These are phyloP conservation scores for Erythrolamprus reginae DNA, from an alignment of 2,113 vertebrate genomes.

Conservation along the genomic window DNA sequence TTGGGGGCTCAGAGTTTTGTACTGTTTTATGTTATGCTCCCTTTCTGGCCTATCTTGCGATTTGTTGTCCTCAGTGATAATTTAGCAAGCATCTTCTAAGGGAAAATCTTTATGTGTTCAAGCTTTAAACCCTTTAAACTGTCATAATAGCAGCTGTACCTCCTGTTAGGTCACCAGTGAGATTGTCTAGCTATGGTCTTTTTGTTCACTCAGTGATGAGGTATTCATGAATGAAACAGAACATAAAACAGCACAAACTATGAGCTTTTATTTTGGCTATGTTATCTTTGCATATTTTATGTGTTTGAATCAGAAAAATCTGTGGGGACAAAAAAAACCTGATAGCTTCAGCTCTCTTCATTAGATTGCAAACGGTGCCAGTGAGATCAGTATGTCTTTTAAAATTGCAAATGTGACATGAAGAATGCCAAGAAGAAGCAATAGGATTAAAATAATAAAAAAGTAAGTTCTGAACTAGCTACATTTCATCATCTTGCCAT, in stretches of 20 bases:
- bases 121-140: background rate
- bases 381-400: constrained; percentile 3
- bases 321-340: background rate
- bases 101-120: background rate
- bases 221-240: background rate
- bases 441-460: background rate
- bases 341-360: background rate
- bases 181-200: background rate
- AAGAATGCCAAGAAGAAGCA: constrained; percentile 8
- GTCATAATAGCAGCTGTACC: background rate
- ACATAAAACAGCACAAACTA: too few species aligned
- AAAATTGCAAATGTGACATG: background rate
- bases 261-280: background rate
- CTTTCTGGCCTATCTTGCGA: background rate
- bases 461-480: background rate
- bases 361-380: background rate
- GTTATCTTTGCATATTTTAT: background rate
- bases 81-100: background rate
- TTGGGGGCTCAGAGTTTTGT: background rate
- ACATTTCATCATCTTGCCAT: background rate
- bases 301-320: constrained; percentile 2
- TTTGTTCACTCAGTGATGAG: background rate
- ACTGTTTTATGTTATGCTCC: background rate
- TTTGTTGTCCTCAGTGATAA: background rate
- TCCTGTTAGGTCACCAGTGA: background rate